These are phyloP conservation scores for Epicampocera succincta DNA, from an alignment of 2,888 invertebrate genomes.

Conservation along the genomic window DNA sequence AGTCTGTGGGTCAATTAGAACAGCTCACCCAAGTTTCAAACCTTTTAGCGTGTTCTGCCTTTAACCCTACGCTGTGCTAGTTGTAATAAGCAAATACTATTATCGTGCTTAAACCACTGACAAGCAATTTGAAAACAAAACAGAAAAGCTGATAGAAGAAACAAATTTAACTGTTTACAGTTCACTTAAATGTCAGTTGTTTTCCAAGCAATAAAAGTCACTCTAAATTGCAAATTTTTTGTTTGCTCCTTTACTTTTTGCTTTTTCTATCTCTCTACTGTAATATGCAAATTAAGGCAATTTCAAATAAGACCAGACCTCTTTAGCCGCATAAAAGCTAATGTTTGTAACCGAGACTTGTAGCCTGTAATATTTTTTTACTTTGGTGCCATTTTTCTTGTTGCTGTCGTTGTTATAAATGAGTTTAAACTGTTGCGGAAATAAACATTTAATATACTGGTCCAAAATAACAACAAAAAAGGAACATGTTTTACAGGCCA, in stretches of 20 bases:
- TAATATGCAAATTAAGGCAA: conserved; percentile 69
- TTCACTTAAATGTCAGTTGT: conserved; percentile 65
- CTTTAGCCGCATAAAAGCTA: conserved; percentile 64
- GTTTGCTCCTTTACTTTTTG: not conserved
- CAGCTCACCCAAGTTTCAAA: not conserved
- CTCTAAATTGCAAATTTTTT: conserved; percentile 36
- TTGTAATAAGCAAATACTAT: too few relatives aligned
- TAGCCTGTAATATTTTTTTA: conserved; percentile 37
- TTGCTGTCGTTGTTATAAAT: conserved; percentile 47
- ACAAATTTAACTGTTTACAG: conserved; percentile 38
- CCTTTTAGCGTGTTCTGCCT: not conserved
- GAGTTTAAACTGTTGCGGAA: conserved; percentile 51
- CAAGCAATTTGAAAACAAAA: not conserved
- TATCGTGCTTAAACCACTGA: not conserved
- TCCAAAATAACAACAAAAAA: conserved; percentile 29
- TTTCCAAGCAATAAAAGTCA: conserved; percentile 65
- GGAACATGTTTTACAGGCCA: conserved; percentile 48
- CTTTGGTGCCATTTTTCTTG: conserved; percentile 25
- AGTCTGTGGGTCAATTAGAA: too few relatives aligned
- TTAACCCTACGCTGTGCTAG: not conserved
- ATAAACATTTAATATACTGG: conserved; percentile 61
- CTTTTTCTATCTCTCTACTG: conserved; percentile 40
- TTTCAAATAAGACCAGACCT: conserved; percentile 68
- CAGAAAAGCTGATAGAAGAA: not conserved
- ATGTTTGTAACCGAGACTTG: conserved; percentile 44